These are phyloP conservation scores for Apostichopus japonicus DNA, from an alignment of 35 echinoderm and acorn worm genomes.

Conservation along the genomic window DNA sequence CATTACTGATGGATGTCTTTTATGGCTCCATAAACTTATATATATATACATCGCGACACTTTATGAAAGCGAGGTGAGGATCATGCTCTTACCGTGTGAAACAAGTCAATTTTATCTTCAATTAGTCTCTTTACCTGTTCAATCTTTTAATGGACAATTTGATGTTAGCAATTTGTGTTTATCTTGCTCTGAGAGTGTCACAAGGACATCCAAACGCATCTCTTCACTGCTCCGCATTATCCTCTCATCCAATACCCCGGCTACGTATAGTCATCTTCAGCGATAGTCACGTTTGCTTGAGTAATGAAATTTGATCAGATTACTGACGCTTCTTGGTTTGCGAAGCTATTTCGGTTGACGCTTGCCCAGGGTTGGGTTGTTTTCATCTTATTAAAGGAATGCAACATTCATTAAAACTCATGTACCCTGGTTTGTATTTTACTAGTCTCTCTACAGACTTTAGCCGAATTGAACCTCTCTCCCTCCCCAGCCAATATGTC, in stretches of 20 bases:
- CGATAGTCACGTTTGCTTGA: slow-evolving; percentile 28
- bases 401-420: not conserved
- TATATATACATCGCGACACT: too few relatives aligned
- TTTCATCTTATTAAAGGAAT: not conserved
- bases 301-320: slow-evolving; percentile 56
- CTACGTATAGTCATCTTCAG: not conserved
- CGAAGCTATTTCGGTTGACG: slow-evolving; percentile 28
- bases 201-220: slow-evolving; percentile 6
- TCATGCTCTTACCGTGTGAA: not conserved
- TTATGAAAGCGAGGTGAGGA: too few relatives aligned
- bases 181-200: slow-evolving; percentile 20
- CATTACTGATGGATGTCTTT: too few relatives aligned
- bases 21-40: too few relatives aligned
- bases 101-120: not conserved
- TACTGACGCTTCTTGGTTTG: not conserved
- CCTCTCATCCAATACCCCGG: not conserved
- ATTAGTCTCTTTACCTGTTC: not conserved
- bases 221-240: not conserved
- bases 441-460: not conserved
- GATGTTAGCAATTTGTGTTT: not conserved
- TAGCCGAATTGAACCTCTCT: too few relatives aligned
- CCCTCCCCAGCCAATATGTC: too few relatives aligned
- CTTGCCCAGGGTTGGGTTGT: slow-evolving; percentile 14
- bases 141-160: not conserved
- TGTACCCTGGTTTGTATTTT: not conserved